Evolutionary conservation across 1,140 invertebrate genomes (phyloP), one percentile per base, ranked within the genome.

Genomic region (Magallana ariakensis): DNA sequence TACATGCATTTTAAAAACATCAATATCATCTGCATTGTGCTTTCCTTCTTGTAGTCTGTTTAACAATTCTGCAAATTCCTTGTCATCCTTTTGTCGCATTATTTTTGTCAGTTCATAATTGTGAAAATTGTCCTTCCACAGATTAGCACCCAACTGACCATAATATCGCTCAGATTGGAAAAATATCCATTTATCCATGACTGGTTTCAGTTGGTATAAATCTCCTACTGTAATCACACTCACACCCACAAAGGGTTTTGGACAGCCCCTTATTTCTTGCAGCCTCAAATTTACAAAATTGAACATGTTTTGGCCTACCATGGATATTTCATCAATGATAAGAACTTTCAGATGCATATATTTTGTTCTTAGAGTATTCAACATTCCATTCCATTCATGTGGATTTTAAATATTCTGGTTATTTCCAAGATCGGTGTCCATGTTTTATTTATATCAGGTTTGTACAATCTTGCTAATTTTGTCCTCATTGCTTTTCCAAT

Each of bases 321-420:
- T 92, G 0, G 89, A 91, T 11, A 91, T 87, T 86, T 91, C 89
- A 87, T 90, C 90, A 56, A 91, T 91, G 53, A 91, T 83, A 4
- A 90, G 60, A 6, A 89, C 15, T 83, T 89, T 90, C 1, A 89
- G 5, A 83, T 70, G 16, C 7, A n/a, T 22, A 19, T 85, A 62
- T 56, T 86, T 82, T 6, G 33, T 15, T 83, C 87, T 66, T 13
- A 62, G 22, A n/a, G n/a, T n/a, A n/a, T n/a, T n/a, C n/a, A n/a
- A n/a, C n/a, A n/a, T n/a, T n/a, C n/a, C n/a, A n/a, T 46, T 46
- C 33, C 33, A 46, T 58, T n/a, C n/a, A 19, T 16, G n/a, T 84
- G n/a, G 19, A 26, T 16, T 46, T 46, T 46, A 19, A 84, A n/a
- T 19, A 83, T 87, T 85, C 87, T 33, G 53, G 83, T 85, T 2